phyloP scores from a whole-genome alignment of 2,797 vertebrate species.

The Malurus splendens region DNA sequence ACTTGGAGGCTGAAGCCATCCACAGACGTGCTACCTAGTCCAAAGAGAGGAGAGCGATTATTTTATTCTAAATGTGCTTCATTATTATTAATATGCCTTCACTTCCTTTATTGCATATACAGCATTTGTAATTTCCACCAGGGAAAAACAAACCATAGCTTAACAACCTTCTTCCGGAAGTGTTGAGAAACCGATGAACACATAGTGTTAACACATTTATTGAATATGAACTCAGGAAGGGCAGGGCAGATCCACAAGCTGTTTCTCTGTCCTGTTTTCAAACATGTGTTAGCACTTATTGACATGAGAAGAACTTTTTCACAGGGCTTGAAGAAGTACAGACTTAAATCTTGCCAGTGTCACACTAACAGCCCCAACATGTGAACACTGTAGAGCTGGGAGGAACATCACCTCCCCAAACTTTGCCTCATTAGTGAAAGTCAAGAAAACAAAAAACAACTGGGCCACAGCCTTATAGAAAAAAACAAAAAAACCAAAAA shows the following conservation, averaged over 20 bases:
- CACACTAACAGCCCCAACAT: not conserved
- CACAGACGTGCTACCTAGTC: not conserved
- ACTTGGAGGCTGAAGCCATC: slow-evolving; percentile 17
- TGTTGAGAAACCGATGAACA: slow-evolving; percentile 50
- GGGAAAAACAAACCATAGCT: slow-evolving; percentile 50
- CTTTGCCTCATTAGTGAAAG: not conserved
- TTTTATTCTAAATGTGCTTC: not conserved
- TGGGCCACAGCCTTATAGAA: not conserved
- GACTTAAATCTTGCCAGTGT: slow-evolving; percentile 1
- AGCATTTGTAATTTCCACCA: slow-evolving; percentile 47
- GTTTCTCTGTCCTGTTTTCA: slow-evolving; percentile 41
- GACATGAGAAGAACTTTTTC: slow-evolving; percentile 52
- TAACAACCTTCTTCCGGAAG: slow-evolving; percentile 51
- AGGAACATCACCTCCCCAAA: not conserved
- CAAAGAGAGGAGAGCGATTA: not conserved
- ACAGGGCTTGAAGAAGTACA: not conserved
- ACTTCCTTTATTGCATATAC: slow-evolving; percentile 46
- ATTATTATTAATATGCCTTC: slow-evolving; percentile 26
- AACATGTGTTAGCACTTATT: slow-evolving; percentile 69
- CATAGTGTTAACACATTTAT: slow-evolving; percentile 48
- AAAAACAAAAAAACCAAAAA: not conserved
- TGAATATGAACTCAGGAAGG: slow-evolving; percentile 55
- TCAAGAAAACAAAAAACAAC: not conserved
- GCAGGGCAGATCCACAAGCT: slow-evolving; percentile 43
- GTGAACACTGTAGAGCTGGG: not conserved